phyloP scores from a whole-genome alignment of 2,797 vertebrate genomes.

The Coccyzus lansbergi region DNA sequence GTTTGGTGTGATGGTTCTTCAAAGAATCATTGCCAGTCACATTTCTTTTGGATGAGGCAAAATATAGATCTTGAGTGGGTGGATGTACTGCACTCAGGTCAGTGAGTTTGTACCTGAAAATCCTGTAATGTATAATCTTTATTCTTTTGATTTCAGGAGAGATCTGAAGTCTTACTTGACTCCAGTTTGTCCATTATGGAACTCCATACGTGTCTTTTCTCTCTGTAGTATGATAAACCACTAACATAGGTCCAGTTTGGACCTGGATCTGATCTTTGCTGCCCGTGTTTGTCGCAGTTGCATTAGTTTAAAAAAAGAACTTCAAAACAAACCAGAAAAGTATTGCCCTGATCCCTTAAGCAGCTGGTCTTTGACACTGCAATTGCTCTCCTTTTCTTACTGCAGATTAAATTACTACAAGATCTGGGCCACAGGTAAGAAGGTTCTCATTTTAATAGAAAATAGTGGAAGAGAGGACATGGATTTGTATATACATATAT shows the following conservation, averaged over 20 bases:
- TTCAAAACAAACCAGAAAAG: background rate
- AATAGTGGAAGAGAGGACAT: background rate
- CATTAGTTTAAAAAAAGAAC: background rate
- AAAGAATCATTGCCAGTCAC: background rate
- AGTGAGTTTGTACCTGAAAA: constrained; percentile 7
- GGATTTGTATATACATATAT: background rate
- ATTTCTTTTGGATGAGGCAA: background rate
- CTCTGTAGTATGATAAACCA: background rate
- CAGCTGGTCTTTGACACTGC: background rate
- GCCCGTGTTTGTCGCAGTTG: background rate
- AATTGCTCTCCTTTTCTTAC: constrained; percentile 17
- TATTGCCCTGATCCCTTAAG: background rate
- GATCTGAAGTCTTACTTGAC: background rate
- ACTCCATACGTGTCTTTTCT: background rate
- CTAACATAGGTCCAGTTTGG: background rate
- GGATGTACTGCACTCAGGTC: background rate
- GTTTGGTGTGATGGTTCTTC: constrained; percentile 12
- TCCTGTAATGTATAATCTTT: background rate
- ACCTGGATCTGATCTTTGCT: background rate
- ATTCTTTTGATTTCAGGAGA: background rate
- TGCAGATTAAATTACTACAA: constrained; percentile 20
- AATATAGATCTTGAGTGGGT: background rate
- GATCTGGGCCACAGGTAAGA: constrained; percentile 15
- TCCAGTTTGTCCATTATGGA: background rate
- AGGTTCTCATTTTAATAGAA: constrained; percentile 21